Percentiles rank a stretch among this genome's conserved stretches.
phyloP scores from a whole-genome alignment of 2,797 vertebrate genomes.

The Varecia variegata region DNA sequence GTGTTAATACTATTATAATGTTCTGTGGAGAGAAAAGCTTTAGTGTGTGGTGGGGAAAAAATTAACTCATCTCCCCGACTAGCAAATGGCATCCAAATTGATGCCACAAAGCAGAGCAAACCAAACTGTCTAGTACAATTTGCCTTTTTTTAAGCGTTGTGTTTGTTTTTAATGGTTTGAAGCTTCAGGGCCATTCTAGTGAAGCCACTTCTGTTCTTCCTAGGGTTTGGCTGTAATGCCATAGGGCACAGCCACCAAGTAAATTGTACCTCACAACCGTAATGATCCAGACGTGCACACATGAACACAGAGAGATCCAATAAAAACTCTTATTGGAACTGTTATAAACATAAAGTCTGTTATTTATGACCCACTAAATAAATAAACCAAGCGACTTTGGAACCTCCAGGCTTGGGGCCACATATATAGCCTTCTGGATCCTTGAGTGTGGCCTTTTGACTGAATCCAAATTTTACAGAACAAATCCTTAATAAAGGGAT shows the following conservation, averaged over 20 bases:
- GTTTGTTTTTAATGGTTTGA: constrained; percentile 9
- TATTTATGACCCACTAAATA: neutral
- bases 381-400: neutral
- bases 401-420: neutral
- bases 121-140: neutral
- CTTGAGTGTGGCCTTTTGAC: neutral
- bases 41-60: neutral
- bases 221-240: neutral
- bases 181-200: neutral
- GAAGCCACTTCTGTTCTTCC: neutral
- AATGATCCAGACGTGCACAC: neutral
- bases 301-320: neutral
- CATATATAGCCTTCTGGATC: neutral
- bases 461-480: neutral
- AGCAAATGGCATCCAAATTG: neutral
- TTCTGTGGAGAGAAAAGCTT: neutral
- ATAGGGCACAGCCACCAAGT: neutral
- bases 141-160: neutral
- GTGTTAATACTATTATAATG: neutral
- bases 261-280: neutral
- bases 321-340: neutral
- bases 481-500: neutral
- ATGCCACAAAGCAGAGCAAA: neutral
- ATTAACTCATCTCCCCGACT: neutral
- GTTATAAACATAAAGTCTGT: neutral